Evolutionary conservation across 2,113 vertebrate species (phyloP).

Genomic region (Gymnogyps californianus): DNA sequence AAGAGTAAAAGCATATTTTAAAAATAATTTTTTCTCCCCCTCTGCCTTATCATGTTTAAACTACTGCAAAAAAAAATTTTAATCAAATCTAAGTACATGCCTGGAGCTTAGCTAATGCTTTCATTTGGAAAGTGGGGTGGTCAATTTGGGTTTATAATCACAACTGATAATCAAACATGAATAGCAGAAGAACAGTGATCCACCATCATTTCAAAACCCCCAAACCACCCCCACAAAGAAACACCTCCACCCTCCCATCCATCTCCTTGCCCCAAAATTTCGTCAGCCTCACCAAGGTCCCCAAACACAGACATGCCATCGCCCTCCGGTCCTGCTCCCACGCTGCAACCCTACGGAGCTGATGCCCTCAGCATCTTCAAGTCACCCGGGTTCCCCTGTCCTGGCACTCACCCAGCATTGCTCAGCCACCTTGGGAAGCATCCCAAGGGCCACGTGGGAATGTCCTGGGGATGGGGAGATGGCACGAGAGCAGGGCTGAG

Average conservation of each 20-base stretch:
- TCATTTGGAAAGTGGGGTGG: background rate
- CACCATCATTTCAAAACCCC: background rate
- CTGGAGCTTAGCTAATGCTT: background rate
- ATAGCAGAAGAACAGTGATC: background rate
- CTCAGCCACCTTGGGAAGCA: background rate
- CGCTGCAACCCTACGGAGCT: fast-evolving
- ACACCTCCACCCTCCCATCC: background rate
- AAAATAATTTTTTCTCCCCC: background rate
- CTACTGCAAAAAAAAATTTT: background rate
- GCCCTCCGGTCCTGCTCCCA: fast-evolving
- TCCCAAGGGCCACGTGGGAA: fast-evolving
- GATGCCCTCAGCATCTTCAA: background rate
- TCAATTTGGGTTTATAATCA: background rate
- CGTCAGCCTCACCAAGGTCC: background rate
- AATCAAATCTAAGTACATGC: background rate
- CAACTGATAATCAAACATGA: background rate
- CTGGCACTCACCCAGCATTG: background rate
- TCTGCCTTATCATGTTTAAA: background rate
- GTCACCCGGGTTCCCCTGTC: fast-evolving
- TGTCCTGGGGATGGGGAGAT: background rate
- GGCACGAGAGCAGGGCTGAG: background rate
- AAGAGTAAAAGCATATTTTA: background rate
- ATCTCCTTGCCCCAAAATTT: fast-evolving
- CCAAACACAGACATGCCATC: background rate
- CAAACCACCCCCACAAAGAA: background rate